These are phyloP conservation scores for Diplazon laetatorius DNA, from an alignment of 2,888 invertebrate species.

Conservation along the genomic window DNA sequence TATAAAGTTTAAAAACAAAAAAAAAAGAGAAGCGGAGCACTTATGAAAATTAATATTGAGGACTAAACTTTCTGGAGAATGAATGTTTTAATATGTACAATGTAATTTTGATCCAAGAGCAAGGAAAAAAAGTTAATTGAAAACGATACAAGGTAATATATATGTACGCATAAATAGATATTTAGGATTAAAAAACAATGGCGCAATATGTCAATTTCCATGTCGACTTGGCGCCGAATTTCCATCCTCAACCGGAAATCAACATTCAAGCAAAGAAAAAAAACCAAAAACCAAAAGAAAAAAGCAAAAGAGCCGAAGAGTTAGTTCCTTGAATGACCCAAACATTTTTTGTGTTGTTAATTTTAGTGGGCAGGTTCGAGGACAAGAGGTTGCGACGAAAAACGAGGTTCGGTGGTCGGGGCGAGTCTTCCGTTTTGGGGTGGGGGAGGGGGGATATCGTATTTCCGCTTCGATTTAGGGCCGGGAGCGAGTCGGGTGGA, in stretches of 20 bases:
- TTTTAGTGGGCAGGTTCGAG: constrained; percentile 2
- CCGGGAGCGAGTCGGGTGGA: not conserved
- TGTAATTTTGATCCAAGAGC: too few species aligned
- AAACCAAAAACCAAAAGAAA: constrained; percentile 22
- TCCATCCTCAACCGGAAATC: constrained; percentile 41
- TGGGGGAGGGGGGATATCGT: too few species aligned
- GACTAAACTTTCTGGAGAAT: too few species aligned
- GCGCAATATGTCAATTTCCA: constrained; percentile 19
- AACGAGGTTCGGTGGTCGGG: constrained; percentile 25
- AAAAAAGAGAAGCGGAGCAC: too few species aligned
- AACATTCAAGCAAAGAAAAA: constrained; percentile 22
- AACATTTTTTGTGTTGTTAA: constrained; percentile 12
- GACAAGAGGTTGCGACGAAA: constrained; percentile 15
- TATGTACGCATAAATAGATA: too few species aligned
- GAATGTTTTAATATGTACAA: too few species aligned
- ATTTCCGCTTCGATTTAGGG: constrained; percentile 63
- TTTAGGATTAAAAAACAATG: too few species aligned
- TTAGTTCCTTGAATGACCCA: constrained; percentile 39
- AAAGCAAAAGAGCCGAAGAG: constrained; percentile 43
- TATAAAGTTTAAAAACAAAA: too few species aligned
- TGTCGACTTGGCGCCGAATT: constrained; percentile 31
- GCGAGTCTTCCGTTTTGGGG: constrained; percentile 52
- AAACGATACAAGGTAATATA: too few species aligned
- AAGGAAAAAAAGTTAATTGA: too few species aligned
- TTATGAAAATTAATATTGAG: too few species aligned